A percentile compares a stretch with the other conserved stretches of the same genome.
These are phyloP conservation scores for Bicyclus anynana DNA, from an alignment of 1,140 invertebrate species.

Conservation along the genomic window DNA sequence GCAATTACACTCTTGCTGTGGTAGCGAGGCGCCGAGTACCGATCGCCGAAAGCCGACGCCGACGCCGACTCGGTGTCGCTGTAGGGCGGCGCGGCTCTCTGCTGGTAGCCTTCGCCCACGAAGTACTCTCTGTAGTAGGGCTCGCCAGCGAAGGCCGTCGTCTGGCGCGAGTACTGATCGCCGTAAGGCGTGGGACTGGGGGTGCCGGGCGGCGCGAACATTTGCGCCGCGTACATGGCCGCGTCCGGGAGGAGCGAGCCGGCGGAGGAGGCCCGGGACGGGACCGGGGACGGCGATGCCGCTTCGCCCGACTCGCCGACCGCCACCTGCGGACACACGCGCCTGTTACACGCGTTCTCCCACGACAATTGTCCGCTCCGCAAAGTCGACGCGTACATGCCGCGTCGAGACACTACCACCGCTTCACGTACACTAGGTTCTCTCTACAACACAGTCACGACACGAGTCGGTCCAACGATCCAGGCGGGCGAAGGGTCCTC, in stretches of 20 bases:
- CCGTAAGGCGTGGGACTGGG: slow-evolving; percentile 73
- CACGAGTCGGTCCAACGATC: slow-evolving; percentile 38
- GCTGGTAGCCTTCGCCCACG: slow-evolving; percentile 66
- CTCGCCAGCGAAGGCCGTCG: slow-evolving; percentile 60
- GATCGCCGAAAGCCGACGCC: slow-evolving; percentile 61
- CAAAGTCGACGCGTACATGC: slow-evolving; percentile 72
- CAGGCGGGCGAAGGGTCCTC: slow-evolving; percentile 38
- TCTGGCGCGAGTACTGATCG: slow-evolving; percentile 65
- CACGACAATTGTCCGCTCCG: slow-evolving; percentile 72
- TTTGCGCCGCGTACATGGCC: slow-evolving; percentile 74
- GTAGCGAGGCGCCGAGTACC: slow-evolving; percentile 69
- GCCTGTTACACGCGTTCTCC: slow-evolving; percentile 74
- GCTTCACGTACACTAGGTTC: slow-evolving; percentile 63
- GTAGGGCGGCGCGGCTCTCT: slow-evolving; percentile 66
- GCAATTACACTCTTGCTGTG: slow-evolving; percentile 76
- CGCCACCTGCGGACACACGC: slow-evolving; percentile 76
- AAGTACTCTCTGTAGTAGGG: slow-evolving; percentile 76
- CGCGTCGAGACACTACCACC: slow-evolving; percentile 69
- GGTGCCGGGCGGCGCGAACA: slow-evolving; percentile 72
- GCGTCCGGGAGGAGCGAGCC: slow-evolving; percentile 73
- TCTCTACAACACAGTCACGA: slow-evolving; percentile 56
- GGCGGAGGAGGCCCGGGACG: slow-evolving; percentile 67
- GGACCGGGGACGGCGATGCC: slow-evolving; percentile 69
- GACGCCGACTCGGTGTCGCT: slow-evolving; percentile 58
- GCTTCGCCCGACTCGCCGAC: slow-evolving; percentile 68